These are phyloP conservation scores for Pimpla rufipes DNA, from an alignment of 2,888 invertebrate species.

Conservation along the genomic window DNA sequence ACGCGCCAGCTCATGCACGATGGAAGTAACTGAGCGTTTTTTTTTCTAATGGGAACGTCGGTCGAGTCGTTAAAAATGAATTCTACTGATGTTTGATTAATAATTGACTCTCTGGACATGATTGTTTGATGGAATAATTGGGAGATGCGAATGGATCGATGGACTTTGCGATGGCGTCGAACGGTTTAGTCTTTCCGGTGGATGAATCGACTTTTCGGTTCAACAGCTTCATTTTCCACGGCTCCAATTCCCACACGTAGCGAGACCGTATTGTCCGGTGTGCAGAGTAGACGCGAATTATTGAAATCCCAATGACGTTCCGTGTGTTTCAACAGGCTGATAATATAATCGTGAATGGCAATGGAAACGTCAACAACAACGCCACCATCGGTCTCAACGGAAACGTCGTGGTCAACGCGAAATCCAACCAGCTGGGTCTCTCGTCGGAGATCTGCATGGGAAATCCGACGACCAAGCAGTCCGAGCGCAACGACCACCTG, in stretches of 20 bases:
- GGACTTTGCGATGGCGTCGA: background rate
- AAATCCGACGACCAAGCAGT: constrained; percentile 71
- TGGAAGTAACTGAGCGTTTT: background rate
- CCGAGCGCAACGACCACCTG: constrained; percentile 71
- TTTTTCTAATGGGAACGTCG: background rate
- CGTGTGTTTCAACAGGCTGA: constrained; percentile 83
- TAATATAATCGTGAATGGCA: constrained; percentile 75
- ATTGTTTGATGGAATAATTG: background rate
- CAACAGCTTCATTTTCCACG: background rate
- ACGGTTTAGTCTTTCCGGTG: background rate
- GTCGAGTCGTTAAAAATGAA: background rate
- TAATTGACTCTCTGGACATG: background rate
- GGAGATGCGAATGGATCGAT: background rate
- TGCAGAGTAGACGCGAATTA: background rate
- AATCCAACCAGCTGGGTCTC: constrained; percentile 60
- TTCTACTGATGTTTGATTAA: background rate
- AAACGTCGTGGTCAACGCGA: constrained; percentile 72
- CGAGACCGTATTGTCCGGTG: no score
- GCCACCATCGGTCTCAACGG: constrained; percentile 76
- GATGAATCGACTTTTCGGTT: background rate
- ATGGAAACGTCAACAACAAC: constrained; percentile 75
- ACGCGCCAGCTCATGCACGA: background rate
- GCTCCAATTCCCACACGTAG: background rate
- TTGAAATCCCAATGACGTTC: background rate
- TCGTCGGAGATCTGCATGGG: constrained; percentile 72